Evolutionary conservation across 2,888 invertebrate genomes (phyloP).

Genomic region (Coenonympha glycerion): DNA sequence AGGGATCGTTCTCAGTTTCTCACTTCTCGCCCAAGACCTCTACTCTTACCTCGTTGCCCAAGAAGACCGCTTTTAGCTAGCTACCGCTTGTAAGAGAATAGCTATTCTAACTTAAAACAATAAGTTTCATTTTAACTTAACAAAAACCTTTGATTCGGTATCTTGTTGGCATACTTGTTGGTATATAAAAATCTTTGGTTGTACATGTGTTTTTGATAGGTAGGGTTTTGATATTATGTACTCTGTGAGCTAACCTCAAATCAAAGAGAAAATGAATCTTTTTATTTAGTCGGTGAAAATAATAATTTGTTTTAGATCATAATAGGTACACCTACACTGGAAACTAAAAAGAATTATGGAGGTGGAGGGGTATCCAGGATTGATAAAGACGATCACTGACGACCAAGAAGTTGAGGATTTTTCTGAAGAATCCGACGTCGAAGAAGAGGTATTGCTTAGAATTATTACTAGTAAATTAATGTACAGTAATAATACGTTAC

Average conservation of each 20-base stretch:
- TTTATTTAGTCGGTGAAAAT: not conserved
- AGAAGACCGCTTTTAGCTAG: too few relatives aligned
- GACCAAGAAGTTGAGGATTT: slow-evolving; percentile 87
- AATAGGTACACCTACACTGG: not conserved
- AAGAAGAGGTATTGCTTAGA: slow-evolving; percentile 80
- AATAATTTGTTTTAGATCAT: too few relatives aligned
- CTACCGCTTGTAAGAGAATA: too few relatives aligned
- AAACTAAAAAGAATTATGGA: slow-evolving; percentile 29
- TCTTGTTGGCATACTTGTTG: too few relatives aligned
- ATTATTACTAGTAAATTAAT: not conserved
- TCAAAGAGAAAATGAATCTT: not conserved
- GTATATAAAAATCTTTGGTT: too few relatives aligned
- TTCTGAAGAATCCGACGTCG: slow-evolving; percentile 87
- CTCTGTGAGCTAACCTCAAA: slow-evolving; percentile 16
- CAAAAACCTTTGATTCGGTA: too few relatives aligned
- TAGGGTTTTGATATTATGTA: too few relatives aligned
- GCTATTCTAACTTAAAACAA: too few relatives aligned
- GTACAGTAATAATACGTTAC: not conserved
- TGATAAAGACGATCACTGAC: slow-evolving; percentile 89
- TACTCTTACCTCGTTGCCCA: too few relatives aligned
- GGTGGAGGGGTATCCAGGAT: slow-evolving; percentile 65
- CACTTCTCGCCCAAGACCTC: too few relatives aligned
- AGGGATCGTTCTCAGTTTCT: too few relatives aligned
- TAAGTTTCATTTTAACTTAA: too few relatives aligned
- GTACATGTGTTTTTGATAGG: slow-evolving; percentile 27